Percentiles rank a stretch among this genome's conserved stretches.
phyloP scores from a whole-genome alignment of 1,140 invertebrate genomes.

The Diabrotica undecimpunctata region DNA sequence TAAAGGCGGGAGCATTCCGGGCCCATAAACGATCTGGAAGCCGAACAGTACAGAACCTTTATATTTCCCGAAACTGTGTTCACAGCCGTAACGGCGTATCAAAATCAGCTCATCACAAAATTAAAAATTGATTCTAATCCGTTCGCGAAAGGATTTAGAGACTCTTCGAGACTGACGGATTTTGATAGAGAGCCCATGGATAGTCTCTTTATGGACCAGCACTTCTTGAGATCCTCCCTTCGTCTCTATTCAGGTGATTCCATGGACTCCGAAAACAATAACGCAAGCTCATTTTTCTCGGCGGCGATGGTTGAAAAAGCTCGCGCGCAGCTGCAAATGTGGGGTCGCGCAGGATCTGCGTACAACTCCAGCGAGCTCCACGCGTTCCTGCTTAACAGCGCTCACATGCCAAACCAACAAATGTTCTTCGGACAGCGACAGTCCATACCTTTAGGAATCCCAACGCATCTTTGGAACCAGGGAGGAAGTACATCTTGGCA shows the following conservation, averaged over 20 bases:
- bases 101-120: slow-evolving; percentile 85
- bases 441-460: slow-evolving; percentile 36
- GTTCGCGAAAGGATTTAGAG: slow-evolving; percentile 92
- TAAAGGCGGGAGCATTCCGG: slow-evolving; percentile 62
- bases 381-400: slow-evolving; percentile 41
- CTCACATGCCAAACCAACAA: slow-evolving; percentile 36
- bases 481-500: slow-evolving; percentile 35
- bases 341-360: slow-evolving; percentile 47
- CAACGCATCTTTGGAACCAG: slow-evolving; percentile 39
- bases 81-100: slow-evolving; percentile 97
- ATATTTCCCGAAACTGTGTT: slow-evolving; percentile 96
- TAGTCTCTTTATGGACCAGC: slow-evolving; percentile 61
- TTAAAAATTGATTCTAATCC: slow-evolving; percentile 95
- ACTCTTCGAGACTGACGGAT: slow-evolving; percentile 90
- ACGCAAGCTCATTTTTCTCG: slow-evolving; percentile 50
- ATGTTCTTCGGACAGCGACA: slow-evolving; percentile 42
- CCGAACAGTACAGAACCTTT: slow-evolving; percentile 83
- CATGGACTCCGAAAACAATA: slow-evolving; percentile 56
- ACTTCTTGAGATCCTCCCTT: slow-evolving; percentile 58
- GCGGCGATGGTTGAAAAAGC: slow-evolving; percentile 61
- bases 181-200: slow-evolving; percentile 70
- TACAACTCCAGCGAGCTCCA: slow-evolving; percentile 45
- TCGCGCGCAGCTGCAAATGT: slow-evolving; percentile 58
- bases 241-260: slow-evolving; percentile 55
- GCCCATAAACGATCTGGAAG: slow-evolving; percentile 81